These are phyloP conservation scores for Perithous albicinctus DNA, from an alignment of 2,888 invertebrate genomes.

Conservation along the genomic window DNA sequence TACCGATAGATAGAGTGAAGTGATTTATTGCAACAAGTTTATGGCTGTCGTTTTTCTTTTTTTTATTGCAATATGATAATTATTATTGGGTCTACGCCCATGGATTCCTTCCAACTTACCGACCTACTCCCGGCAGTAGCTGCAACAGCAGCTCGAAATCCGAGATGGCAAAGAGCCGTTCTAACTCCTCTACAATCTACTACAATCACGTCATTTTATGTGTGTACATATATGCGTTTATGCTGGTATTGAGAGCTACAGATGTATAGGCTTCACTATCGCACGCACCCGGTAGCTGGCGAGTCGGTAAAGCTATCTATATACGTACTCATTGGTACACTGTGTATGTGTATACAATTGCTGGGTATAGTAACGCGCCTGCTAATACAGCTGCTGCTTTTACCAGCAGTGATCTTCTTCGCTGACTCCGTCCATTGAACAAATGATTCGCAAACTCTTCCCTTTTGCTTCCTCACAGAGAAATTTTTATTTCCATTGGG, in stretches of 20 bases:
- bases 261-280: conserved; percentile 20
- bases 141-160: conserved; percentile 56
- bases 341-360: not conserved
- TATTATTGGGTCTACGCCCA: conserved; percentile 54
- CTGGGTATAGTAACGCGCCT: not conserved
- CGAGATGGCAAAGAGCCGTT: conserved; percentile 60
- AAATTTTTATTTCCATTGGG: conserved; percentile 1
- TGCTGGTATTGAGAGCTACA: conserved; percentile 41
- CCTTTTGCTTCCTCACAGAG: not conserved
- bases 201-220: conserved; percentile 32
- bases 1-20: not conserved
- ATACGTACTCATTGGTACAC: not conserved
- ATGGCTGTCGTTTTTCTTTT: conserved; percentile 4
- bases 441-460: conserved; percentile 29
- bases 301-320: conserved; percentile 10
- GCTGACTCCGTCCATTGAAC: conserved; percentile 28
- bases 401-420: conserved; percentile 31
- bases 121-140: conserved; percentile 37
- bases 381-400: not conserved
- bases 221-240: conserved; percentile 15
- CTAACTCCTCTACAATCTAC: conserved; percentile 38
- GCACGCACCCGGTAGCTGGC: conserved; percentile 50
- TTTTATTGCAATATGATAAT: conserved; percentile 32
- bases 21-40: conserved; percentile 23
- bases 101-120: conserved; percentile 55